Conservation (phyloP, 2,113 vertebrate genomes). For the Chaenogobius annularis region DNA sequence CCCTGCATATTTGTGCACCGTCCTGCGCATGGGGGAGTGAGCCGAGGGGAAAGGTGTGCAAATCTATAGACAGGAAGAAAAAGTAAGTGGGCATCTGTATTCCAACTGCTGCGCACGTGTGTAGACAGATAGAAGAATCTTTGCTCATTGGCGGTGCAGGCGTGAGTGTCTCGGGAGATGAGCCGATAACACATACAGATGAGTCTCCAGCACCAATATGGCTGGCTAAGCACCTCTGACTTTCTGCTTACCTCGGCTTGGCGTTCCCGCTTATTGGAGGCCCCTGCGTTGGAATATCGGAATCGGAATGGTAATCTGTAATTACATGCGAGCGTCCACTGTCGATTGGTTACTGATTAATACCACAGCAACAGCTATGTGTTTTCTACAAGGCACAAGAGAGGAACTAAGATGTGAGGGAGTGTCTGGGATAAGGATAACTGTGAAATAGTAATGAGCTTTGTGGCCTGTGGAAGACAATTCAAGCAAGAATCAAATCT, state of each 20-base stretch:
- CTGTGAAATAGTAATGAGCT: conserved; percentile 4
- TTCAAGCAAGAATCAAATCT: not conserved
- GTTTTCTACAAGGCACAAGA: conserved; percentile 13
- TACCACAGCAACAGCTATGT: conserved; percentile 12
- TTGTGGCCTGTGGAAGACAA: not conserved
- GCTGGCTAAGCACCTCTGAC: conserved; percentile 78
- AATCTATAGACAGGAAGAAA: conserved; percentile 33
- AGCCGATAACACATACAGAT: conserved; percentile 78
- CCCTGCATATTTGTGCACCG: conserved; percentile 72
- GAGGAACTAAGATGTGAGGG: not conserved
- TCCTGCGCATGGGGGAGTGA: conserved; percentile 55
- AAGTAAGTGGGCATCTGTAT: conserved; percentile 56
- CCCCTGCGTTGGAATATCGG: conserved; percentile 52
- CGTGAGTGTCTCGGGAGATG: conserved; percentile 67
- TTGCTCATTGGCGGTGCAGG: conserved; percentile 16
- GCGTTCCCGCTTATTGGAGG: conserved; percentile 47
- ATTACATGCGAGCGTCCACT: conserved; percentile 59
- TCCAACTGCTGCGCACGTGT: conserved; percentile 33
- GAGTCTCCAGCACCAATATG: conserved; percentile 69
- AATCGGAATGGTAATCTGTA: conserved; percentile 68
- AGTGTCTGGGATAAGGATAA: not conserved
- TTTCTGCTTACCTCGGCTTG: conserved; percentile 78
- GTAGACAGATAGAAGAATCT: conserved; percentile 8
- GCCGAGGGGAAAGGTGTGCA: conserved; percentile 60
- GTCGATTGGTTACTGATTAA: conserved; percentile 57